phyloP scores from a whole-genome alignment of 2,113 vertebrate genomes.

The Panthera uncia region DNA sequence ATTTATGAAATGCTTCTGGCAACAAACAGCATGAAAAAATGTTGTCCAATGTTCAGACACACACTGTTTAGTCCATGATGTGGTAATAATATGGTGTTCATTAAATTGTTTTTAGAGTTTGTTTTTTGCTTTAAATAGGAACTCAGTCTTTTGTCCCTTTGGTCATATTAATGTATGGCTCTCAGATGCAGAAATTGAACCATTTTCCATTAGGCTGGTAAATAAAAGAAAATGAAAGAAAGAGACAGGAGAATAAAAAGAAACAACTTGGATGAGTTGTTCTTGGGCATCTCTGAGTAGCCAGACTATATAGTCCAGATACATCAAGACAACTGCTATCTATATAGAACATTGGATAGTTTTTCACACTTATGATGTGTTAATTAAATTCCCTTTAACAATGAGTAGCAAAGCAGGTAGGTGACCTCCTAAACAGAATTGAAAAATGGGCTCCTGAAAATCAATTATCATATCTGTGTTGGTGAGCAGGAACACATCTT shows the following conservation, averaged over 20 bases:
- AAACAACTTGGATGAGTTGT: constrained; percentile 3
- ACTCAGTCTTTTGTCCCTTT: not conserved
- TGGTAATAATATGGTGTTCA: not conserved
- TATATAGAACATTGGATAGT: constrained; percentile 85
- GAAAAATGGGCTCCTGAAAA: constrained; percentile 88
- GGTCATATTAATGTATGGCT: not conserved
- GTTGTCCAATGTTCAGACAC: not conserved
- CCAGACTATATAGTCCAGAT: constrained; percentile 39
- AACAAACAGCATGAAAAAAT: not conserved
- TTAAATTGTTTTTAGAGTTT: constrained; percentile 32
- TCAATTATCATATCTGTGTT: constrained; percentile 89
- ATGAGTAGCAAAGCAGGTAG: constrained; percentile 88
- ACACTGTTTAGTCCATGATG: not conserved
- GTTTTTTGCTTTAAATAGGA: constrained; percentile 40
- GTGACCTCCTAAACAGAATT: constrained; percentile 82
- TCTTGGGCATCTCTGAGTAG: not conserved
- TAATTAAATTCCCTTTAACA: constrained; percentile 98
- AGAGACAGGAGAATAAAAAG: not conserved
- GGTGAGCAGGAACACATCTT: constrained; percentile 86
- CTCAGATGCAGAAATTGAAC: not conserved
- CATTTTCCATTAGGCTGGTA: not conserved
- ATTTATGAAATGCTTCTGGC: constrained; percentile 16
- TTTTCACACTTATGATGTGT: constrained; percentile 92
- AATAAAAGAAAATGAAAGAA: not conserved
- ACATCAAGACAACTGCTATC: constrained; percentile 89